Evolutionary conservation across 2,888 invertebrate species (phyloP).

Genomic region (Phortica magna): DNA sequence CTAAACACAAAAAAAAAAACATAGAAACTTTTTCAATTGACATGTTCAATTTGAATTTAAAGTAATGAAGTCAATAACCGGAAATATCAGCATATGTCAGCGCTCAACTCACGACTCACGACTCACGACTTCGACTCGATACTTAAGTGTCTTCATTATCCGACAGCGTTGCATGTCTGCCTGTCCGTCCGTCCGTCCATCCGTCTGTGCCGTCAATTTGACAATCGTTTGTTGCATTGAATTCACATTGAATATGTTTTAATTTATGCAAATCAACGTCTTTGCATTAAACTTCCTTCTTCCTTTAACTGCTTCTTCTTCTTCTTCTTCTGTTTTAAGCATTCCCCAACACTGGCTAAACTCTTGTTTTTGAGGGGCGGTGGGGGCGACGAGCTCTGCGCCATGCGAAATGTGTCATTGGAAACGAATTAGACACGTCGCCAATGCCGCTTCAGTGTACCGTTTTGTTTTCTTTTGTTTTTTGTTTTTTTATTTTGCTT

Average conservation of each 20-base stretch:
- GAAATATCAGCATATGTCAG: not conserved
- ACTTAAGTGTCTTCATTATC: no score
- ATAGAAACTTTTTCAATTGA: not conserved
- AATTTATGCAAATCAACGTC: not conserved
- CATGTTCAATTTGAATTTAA: not conserved
- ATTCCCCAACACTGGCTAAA: not conserved
- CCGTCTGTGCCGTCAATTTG: not conserved
- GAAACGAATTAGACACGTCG: slow-evolving; percentile 45
- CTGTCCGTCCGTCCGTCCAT: slow-evolving; percentile 50
- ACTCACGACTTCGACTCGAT: no score
- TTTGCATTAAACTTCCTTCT: not conserved
- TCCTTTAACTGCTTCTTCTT: slow-evolving; percentile 18
- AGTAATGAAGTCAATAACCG: slow-evolving; percentile 34
- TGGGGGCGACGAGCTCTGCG: no score
- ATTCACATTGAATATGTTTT: not conserved
- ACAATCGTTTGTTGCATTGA: not conserved
- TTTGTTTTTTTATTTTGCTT: no score
- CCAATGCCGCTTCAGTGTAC: not conserved
- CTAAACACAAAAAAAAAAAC: not conserved
- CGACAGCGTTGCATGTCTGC: no score
- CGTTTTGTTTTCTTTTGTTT: no score
- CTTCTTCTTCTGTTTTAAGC: not conserved
- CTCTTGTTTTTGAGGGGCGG: no score
- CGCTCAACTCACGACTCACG: no score
- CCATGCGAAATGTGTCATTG: slow-evolving; percentile 46